Conservation (phyloP, 2,797 vertebrate species). For the Apogon talboti region DNA sequence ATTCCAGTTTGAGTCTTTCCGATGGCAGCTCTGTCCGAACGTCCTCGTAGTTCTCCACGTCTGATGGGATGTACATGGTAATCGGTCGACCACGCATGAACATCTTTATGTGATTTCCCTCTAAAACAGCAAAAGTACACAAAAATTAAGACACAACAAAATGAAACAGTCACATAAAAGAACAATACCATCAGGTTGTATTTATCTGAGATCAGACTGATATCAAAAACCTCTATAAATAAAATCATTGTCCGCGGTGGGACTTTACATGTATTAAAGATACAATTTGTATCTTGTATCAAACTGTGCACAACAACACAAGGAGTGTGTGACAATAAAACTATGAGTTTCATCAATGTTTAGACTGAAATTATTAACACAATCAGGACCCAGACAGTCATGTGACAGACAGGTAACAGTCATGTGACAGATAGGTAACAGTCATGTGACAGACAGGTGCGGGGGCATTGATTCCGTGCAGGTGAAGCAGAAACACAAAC, state of each 20-base stretch:
- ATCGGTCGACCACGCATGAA: conserved; percentile 98
- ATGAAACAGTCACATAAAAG: background rate
- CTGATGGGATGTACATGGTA: conserved; percentile 98
- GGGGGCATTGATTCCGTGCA: conserved; percentile 3
- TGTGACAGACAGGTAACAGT: no score
- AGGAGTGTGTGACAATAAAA: no score
- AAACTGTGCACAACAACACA: no score
- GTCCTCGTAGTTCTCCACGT: conserved; percentile 93
- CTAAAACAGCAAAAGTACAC: conserved; percentile 74
- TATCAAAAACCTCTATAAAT: no score
- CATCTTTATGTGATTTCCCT: conserved; percentile 97
- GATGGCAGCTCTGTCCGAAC: conserved; percentile 92
- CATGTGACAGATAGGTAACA: no score
- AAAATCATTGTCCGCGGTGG: no score
- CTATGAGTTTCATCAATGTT: no score
- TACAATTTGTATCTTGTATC: no score
- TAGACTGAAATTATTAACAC: background rate
- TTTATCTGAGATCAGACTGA: no score
- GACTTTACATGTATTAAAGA: no score
- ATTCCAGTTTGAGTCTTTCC: conserved; percentile 97
- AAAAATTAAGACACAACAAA: background rate
- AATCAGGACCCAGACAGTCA: background rate
- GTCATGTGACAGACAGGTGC: background rate
- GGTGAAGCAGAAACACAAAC: conserved; percentile 20
- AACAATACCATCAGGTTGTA: background rate